Percentiles rank a stretch among this genome's conserved stretches.
Evolutionary conservation across 2,888 invertebrate genomes (phyloP).

Genomic region (Troides helena): DNA sequence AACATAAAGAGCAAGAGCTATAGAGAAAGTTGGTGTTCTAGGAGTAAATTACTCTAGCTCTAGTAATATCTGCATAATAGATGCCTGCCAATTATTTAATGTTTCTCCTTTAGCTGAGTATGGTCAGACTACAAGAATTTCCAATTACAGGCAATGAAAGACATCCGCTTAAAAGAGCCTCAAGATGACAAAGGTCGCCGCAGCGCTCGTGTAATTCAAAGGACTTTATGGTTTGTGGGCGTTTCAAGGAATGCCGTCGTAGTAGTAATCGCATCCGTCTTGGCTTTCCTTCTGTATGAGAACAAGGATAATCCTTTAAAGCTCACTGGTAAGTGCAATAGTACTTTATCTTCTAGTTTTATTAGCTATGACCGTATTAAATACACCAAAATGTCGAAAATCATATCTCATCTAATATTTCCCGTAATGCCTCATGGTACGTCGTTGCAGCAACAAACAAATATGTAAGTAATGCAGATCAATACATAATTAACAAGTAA

Average conservation of each 20-base stretch:
- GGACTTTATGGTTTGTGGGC: slow-evolving; percentile 81
- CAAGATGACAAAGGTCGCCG: slow-evolving; percentile 55
- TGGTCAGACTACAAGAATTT: slow-evolving; percentile 33
- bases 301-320: slow-evolving; percentile 75
- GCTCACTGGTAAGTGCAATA: slow-evolving; percentile 77
- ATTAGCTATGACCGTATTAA: no score
- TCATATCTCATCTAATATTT: no score
- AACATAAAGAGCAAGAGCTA: no score
- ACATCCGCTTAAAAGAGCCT: slow-evolving; percentile 61
- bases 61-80: not conserved
- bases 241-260: slow-evolving; percentile 86
- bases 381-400: no score
- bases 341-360: not conserved
- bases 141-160: slow-evolving; percentile 79
- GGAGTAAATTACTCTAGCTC: not conserved
- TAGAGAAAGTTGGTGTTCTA: no score
- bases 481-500: no score
- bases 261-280: slow-evolving; percentile 80
- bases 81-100: slow-evolving; percentile 1
- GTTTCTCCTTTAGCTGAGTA: not conserved
- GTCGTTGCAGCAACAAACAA: no score
- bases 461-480: no score
- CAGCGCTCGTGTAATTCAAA: slow-evolving; percentile 57
- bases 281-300: slow-evolving; percentile 78
- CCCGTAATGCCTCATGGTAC: no score